A percentile compares a stretch with the other conserved stretches of the same genome.
phyloP scores from a whole-genome alignment of 2,888 invertebrate species.

The Stenoptilia bipunctidactyla region DNA sequence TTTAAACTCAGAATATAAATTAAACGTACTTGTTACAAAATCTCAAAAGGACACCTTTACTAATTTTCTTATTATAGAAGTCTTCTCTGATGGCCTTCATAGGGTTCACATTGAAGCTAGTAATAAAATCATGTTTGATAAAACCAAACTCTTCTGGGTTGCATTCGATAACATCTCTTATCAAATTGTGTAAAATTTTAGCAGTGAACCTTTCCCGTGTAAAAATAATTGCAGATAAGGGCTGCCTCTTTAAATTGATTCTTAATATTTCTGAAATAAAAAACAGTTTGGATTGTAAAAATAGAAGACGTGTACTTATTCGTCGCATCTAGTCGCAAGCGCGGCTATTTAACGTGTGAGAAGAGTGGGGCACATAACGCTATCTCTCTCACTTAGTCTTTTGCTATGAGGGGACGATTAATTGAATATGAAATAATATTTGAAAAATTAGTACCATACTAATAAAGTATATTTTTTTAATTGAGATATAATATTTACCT shows the following conservation, averaged over 20 bases:
- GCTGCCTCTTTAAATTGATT: too few species aligned
- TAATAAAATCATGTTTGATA: conserved; percentile 78
- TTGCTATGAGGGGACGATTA: too few species aligned
- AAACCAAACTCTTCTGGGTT: conserved; percentile 64
- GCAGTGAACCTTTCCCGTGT: conserved; percentile 81
- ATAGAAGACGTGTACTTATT: too few species aligned
- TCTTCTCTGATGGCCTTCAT: conserved; percentile 68
- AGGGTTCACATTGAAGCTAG: conserved; percentile 75
- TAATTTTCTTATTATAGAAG: conserved; percentile 64
- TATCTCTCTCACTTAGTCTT: too few species aligned
- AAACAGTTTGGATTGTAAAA: too few species aligned
- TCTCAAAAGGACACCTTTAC: conserved; percentile 60
- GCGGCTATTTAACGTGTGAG: too few species aligned
- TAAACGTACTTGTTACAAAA: conserved; percentile 55
- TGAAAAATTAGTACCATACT: too few species aligned
- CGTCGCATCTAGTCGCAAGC: too few species aligned
- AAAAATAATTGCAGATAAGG: conserved; percentile 80
- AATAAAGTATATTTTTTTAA: background rate
- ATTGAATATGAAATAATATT: too few species aligned
- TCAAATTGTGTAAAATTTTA: conserved; percentile 78
- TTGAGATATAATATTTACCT: conserved; percentile 20
- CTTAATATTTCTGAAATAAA: too few species aligned
- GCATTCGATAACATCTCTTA: conserved; percentile 60
- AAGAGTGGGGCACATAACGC: too few species aligned
- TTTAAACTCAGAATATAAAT: too few species aligned